These are phyloP conservation scores for Yponomeuta plumbellus DNA, from an alignment of 2,888 invertebrate genomes.

Conservation along the genomic window DNA sequence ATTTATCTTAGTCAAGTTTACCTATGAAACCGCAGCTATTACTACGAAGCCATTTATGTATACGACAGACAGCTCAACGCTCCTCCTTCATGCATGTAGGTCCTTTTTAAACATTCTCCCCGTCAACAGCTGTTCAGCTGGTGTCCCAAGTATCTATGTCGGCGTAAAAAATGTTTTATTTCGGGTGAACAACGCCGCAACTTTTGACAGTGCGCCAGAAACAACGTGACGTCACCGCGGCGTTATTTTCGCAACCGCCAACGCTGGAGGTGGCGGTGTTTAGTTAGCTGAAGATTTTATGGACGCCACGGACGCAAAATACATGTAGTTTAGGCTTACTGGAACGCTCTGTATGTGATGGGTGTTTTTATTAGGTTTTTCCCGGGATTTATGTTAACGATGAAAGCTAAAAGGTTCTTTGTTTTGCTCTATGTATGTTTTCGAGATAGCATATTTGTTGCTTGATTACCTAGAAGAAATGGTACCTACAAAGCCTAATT, in stretches of 20 bases:
- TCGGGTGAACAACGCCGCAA: conserved; percentile 45
- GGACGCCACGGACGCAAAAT: background rate
- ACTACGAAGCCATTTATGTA: too few species aligned
- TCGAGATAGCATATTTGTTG: too few species aligned
- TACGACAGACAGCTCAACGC: too few species aligned
- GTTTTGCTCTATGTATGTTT: too few species aligned
- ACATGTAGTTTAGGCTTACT: background rate
- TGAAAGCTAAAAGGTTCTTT: too few species aligned
- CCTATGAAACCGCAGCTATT: too few species aligned
- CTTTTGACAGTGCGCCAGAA: conserved; percentile 57
- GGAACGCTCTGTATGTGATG: background rate
- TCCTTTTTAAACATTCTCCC: background rate
- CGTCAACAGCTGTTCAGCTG: background rate
- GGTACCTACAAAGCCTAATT: too few species aligned
- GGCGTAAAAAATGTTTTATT: background rate
- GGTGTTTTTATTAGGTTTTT: background rate
- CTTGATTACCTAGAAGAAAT: too few species aligned
- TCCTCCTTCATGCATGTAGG: background rate
- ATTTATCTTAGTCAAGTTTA: too few species aligned
- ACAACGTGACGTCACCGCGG: conserved; percentile 40
- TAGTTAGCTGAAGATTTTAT: conserved; percentile 4
- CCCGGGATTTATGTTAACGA: background rate
- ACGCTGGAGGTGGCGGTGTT: conserved; percentile 9
- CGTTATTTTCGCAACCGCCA: conserved; percentile 25
- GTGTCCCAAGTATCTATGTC: background rate